Base-by-base conservation (phyloP, 2,113 vertebrate genomes). In the Antechinus stuartii region DNA sequence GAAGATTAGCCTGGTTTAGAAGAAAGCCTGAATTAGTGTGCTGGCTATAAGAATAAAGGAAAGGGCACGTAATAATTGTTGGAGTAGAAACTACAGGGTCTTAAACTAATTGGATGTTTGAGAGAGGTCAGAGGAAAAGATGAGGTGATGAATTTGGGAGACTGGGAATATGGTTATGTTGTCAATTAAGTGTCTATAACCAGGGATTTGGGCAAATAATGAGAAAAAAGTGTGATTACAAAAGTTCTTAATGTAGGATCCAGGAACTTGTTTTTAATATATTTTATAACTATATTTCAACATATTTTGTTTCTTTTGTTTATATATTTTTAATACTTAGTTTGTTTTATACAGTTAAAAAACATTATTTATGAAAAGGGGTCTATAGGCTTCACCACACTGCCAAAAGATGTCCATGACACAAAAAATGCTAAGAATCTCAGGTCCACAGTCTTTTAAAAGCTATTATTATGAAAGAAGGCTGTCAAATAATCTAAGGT, bases 401-500 rank as follows among this genome's bases (percentile, higher is more conserved):
- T 42, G 68, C n/a, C 68, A 84, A 84, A 84, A 42, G 14, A 1
- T 5, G 68, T 42, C n/a, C n/a, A 84, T 42, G n/a, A n/a, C n/a
- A 42, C 68, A 42, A 84, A 23, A 23, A 42, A 42, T 42, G n/a
- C n/a, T 76, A 76, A 76, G 14, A 19, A 76, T 76, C 61, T 10
- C 14, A n/a, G 61, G 1, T 26, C 35, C 46, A 52, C n/a, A 1
- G 46, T 76, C 91, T 56, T 68, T 90, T 68, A 57, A 53, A 95
- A 90, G 54, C 54, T 23, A 0, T 54, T 35, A 10, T 1, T 24
- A 84, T n/a, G 68, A 57, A 56, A 46, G 91, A 84, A 56, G n/a
- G 16, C 57, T 3, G 68, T 0, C 0, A 54, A 35, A 30, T 27
- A 14, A 50, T 0, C 27, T 2, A 8, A 0, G 50, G 47, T 27